A percentile compares a stretch with the other conserved stretches of the same genome.
Conservation (phyloP, 2,113 vertebrate genomes). For the Paramormyrops kingsleyae region DNA sequence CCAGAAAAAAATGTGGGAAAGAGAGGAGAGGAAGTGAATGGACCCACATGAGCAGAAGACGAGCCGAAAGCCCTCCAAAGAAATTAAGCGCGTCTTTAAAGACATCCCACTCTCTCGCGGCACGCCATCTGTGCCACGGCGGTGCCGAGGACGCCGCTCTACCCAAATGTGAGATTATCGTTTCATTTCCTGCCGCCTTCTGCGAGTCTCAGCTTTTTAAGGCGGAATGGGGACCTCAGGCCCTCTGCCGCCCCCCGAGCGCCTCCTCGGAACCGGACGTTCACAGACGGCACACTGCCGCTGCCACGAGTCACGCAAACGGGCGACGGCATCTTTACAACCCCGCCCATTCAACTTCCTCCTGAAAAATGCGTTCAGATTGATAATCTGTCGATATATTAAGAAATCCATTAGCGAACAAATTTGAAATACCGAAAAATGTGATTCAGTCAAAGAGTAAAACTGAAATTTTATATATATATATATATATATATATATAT, state of each 20-base stretch:
- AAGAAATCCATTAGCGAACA: background rate
- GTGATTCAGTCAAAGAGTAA: background rate
- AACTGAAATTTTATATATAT: background rate
- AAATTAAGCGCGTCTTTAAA: constrained; percentile 17
- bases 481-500: background rate
- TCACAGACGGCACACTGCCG: background rate
- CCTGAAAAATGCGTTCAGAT: background rate
- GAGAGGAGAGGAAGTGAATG: background rate
- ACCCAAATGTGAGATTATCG: constrained; percentile 14
- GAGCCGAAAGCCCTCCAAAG: background rate
- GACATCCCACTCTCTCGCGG: background rate
- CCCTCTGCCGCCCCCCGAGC: background rate
- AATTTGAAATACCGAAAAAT: no score
- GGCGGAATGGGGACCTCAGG: background rate
- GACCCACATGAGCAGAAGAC: background rate
- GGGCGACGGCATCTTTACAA: background rate
- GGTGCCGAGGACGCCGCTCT: background rate
- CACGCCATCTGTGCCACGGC: constrained; percentile 1
- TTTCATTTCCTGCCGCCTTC: constrained; percentile 13
- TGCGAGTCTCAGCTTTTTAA: background rate
- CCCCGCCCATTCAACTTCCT: background rate
- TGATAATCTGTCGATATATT: background rate
- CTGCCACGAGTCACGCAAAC: background rate
- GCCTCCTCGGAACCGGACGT: background rate
- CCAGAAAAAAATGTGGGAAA: background rate